Base-by-base conservation (phyloP, 2,888 invertebrate species). In the Brachylomia viminalis region DNA sequence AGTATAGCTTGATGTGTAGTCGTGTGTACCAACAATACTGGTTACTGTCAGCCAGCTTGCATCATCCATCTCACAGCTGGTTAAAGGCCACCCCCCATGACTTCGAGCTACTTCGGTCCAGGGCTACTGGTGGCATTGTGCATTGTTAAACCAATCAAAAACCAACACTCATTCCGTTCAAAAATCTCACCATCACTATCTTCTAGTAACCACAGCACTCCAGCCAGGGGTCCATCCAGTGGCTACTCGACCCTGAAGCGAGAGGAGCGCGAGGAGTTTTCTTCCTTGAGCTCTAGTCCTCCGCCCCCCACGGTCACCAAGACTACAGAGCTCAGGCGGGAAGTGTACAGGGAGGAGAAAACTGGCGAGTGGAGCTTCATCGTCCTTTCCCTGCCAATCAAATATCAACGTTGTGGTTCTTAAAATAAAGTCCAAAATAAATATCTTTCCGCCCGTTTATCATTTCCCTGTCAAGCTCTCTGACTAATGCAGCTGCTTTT, bases 211-310 rank as follows among this genome's bases (percentile, higher is more conserved):
- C 68, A 33, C 89, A 95, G 96, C 0, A 93, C 95, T 0, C 94
- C 95, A 58, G 91, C 87, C 1, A 96, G 96, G 76, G 94, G 96
- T 2, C 96, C 96, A 0, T 96, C 96, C 4, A 96, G 96, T 77
- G 96, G 96, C 13, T 96, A 96, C 89, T 96, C 96, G 1, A 96
- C 96, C 0, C 86, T 96, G 84, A 95, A 95, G 85, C 94, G 92
- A 8, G 96, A 96, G 83, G 96, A 96, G 81, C 92, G 95, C 1
- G 23, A 94, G 56, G 96, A 96, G 89, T 86, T 88, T 15, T 94
- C 95, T 0, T 94, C 94, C 0, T 95, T 95, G 95, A 93, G 93
- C 74, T 90, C 93, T 82, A 92, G 92, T 76, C 94, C 94, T 0
- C 93, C 92, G 23, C 91, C 89, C 67, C 87, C 89, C 84, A 79